Conservation (phyloP, 1,140 invertebrate species). For the Ooceraea biroi region DNA sequence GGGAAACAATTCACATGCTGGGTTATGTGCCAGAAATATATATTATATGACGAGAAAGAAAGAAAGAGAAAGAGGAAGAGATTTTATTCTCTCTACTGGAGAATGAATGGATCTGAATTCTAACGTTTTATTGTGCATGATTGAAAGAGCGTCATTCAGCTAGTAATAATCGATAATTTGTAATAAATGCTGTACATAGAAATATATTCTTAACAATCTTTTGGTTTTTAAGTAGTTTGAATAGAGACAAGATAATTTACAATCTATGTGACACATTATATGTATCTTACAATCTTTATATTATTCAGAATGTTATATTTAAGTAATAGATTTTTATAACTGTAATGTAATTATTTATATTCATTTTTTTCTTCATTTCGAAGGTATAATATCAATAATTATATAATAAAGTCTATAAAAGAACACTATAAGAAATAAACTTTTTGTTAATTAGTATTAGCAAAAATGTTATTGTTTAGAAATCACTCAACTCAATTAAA, state of each 20-base stretch:
- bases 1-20: slow-evolving; percentile 10
- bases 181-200: not conserved
- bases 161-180: not conserved
- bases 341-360: not conserved
- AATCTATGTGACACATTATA: too few species aligned
- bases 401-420: not conserved
- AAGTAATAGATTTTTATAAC: too few species aligned
- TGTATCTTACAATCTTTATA: too few species aligned
- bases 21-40: not conserved
- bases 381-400: slow-evolving; percentile 1
- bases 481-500: slow-evolving; percentile 52
- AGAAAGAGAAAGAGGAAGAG: not conserved
- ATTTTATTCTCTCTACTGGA: not conserved
- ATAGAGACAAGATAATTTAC: too few species aligned
- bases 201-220: too few species aligned
- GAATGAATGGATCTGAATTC: slow-evolving; percentile 18
- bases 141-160: not conserved
- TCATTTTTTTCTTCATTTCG: not conserved
- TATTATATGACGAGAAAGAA: not conserved
- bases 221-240: too few species aligned
- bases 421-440: too few species aligned
- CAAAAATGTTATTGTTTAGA: slow-evolving; percentile 45
- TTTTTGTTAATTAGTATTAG: slow-evolving; percentile 65
- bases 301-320: too few species aligned
- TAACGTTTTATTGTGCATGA: slow-evolving; percentile 5